These are phyloP conservation scores for Chymomyza procnemis DNA, from an alignment of 2,888 invertebrate species.

Conservation along the genomic window DNA sequence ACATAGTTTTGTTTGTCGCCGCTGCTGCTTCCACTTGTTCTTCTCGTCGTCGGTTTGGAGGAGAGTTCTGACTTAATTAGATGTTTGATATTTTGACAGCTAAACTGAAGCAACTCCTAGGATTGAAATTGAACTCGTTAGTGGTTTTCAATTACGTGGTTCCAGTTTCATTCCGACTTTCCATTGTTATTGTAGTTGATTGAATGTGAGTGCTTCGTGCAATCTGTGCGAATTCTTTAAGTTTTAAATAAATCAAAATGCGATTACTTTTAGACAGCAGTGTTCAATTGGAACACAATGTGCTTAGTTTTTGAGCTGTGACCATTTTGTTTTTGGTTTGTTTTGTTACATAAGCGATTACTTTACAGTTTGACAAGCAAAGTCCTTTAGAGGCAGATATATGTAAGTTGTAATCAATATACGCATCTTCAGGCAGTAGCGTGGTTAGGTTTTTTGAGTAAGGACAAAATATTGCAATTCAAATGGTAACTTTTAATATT, in stretches of 20 bases:
- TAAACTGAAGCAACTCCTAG: neutral
- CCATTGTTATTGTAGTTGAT: neutral
- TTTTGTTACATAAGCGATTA: neutral
- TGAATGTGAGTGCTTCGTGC: neutral
- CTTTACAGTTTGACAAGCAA: neutral
- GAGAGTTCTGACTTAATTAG: conserved; percentile 56
- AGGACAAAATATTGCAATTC: too few species aligned
- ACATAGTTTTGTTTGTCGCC: conserved; percentile 11
- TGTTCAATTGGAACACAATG: neutral
- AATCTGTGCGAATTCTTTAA: neutral
- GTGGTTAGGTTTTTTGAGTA: too few species aligned
- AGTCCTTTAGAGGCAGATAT: neutral
- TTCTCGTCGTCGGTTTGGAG: conserved; percentile 36
- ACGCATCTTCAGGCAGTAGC: neutral
- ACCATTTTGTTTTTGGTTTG: neutral
- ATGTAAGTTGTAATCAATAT: neutral
- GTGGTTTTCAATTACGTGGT: conserved; percentile 37
- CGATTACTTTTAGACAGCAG: neutral
- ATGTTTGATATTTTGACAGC: conserved; percentile 55
- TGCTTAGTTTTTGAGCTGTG: neutral
- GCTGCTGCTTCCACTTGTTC: conserved; percentile 21
- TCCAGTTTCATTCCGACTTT: neutral
- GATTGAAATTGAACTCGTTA: conserved; percentile 50
- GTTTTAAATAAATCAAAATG: neutral
- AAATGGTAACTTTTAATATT: too few species aligned